phyloP scores from a whole-genome alignment of 2,113 vertebrate species.

The Burhinus oedicnemus region DNA sequence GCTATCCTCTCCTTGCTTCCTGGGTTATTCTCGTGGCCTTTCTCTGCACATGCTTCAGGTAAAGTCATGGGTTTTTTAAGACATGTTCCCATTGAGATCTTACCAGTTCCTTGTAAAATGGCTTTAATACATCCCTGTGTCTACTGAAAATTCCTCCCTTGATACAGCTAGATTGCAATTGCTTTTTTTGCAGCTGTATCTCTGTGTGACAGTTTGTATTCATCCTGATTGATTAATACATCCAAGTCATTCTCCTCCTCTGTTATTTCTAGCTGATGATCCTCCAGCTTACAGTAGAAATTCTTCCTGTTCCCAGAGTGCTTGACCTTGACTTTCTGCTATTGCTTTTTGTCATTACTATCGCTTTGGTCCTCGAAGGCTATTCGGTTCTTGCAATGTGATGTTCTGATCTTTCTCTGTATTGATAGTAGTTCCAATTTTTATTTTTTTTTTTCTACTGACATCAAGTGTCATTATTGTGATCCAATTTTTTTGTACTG shows the following conservation, averaged over 20 bases:
- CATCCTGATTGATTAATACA: neutral
- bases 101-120: neutral
- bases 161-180: neutral
- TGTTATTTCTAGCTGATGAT: conserved; percentile 2
- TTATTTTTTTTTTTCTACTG: neutral
- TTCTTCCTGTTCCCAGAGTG: neutral
- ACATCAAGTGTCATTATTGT: neutral
- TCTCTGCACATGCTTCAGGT: neutral
- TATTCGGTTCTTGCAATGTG: neutral
- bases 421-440: neutral
- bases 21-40: neutral
- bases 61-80: neutral
- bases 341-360: neutral
- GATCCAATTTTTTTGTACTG: neutral
- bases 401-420: neutral
- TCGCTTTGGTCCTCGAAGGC: neutral
- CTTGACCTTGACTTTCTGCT: conserved; percentile 2
- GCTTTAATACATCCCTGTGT: neutral
- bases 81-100: neutral
- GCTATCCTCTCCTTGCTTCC: neutral
- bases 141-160: neutral
- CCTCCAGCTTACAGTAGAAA: neutral
- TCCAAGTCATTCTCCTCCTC: neutral
- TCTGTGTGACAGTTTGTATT: neutral
- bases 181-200: neutral